phyloP scores from a whole-genome alignment of 1,140 invertebrate genomes.

The Aleiodes sp. region DNA sequence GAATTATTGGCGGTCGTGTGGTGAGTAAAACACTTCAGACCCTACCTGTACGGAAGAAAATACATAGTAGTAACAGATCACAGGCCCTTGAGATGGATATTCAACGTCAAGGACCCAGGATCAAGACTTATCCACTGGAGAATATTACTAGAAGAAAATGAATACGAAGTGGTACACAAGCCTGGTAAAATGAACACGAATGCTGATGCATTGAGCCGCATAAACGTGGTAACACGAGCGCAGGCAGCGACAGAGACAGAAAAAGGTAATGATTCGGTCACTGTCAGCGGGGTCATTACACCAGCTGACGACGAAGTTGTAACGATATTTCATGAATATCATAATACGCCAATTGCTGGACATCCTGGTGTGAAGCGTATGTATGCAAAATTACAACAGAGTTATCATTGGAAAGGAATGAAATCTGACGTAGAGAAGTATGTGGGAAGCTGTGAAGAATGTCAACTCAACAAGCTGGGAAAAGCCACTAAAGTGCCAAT shows the following conservation, averaged over 20 bases:
- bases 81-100: no score
- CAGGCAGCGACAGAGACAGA: neutral
- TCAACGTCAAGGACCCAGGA: no score
- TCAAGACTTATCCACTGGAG: neutral
- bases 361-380: constrained; percentile 46
- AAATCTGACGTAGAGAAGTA: constrained; percentile 28
- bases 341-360: constrained; percentile 40
- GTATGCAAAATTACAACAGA: constrained; percentile 39
- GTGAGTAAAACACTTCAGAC: neutral
- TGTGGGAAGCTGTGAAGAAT: constrained; percentile 28
- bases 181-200: no score
- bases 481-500: constrained; percentile 36
- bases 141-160: neutral
- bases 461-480: constrained; percentile 35
- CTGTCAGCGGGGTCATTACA: no score
- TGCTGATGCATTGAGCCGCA: neutral
- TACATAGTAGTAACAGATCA: no score
- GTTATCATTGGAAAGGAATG: constrained; percentile 44
- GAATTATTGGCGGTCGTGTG: no score
- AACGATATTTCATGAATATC: no score
- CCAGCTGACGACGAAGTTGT: no score
- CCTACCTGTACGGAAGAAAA: neutral
- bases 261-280: neutral
- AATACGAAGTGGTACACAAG: neutral
- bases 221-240: no score